Evolutionary conservation across 2,888 invertebrate species (phyloP), one percentile per base, ranked within the genome.

Genomic region (Oscheius myriophilus): DNA sequence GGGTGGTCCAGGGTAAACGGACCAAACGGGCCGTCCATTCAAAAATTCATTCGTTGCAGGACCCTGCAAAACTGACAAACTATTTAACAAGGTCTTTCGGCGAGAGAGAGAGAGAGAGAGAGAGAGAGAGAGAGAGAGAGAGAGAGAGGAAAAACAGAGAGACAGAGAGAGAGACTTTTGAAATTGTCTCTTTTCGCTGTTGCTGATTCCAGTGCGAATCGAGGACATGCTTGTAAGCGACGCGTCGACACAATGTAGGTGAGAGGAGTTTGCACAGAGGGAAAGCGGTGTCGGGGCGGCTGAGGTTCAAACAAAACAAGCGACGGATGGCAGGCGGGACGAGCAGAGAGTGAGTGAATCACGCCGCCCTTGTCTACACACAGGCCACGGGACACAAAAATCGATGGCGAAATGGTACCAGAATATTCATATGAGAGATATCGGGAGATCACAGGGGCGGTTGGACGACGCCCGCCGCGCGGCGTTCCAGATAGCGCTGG

Each of bases 401-500:
- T 33, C 33, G 33, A 54, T 54, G 25, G 11, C 39, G 4, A 55
- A 57, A 9, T 14, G 43, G 43, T 42, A 57, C 55, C 55, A 41
- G 7, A 43, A 23, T 43, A 39, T 18, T 57, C 11, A 33, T 33
- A 43, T 18, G 9, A 43, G 21, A 43, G 12, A 43, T n/a, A n/a
- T n/a, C n/a, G n/a, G n/a, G 58, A 49, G 49, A 59, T 59, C 33
- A 68, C 23, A 68, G 43, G 16, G 59, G 59, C 4, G 62, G 68
- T 33, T 43, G 25, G 7, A 63, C 55, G 41, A 53, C 45, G 23
- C 55, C 65, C 2, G 33, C 11, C n/a, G 43, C 65, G 1, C 21
- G 26, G 11, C 65, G 26, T 23, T 65, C 55, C 16, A 55, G 21
- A 45, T 65, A 65, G 61, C 80, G 57, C 46, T 61, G 68, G 49